Percentiles rank a stretch among this genome's conserved stretches.
Evolutionary conservation across 2,888 invertebrate genomes (phyloP).

Genomic region (Anarsia innoxiella): DNA sequence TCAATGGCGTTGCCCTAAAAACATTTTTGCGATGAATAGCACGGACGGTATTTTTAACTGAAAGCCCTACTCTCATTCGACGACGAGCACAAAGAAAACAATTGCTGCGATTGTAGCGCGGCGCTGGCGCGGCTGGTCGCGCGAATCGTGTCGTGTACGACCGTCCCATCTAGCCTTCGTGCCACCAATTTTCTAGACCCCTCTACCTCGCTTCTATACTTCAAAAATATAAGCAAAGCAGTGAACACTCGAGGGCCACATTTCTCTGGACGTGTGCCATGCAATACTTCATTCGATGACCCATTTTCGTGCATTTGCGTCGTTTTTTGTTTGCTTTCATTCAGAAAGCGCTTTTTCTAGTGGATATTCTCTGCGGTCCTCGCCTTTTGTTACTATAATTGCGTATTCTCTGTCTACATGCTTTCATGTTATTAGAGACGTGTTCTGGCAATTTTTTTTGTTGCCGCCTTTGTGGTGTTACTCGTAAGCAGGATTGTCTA

Average conservation of each 20-base stretch:
- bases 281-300: slow-evolving; percentile 46
- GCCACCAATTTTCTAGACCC: slow-evolving; percentile 21
- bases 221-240: slow-evolving; percentile 14
- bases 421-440: slow-evolving; percentile 18
- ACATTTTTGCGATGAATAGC: slow-evolving; percentile 5
- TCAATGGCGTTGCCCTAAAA: background rate
- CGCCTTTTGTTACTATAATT: slow-evolving; percentile 38
- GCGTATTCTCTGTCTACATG: slow-evolving; percentile 25
- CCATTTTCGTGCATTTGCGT: slow-evolving; percentile 46
- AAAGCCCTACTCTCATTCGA: slow-evolving; percentile 22
- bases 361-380: slow-evolving; percentile 26
- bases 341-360: slow-evolving; percentile 35
- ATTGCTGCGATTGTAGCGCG: slow-evolving; percentile 28
- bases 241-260: slow-evolving; percentile 25
- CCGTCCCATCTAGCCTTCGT: slow-evolving; percentile 21
- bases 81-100: slow-evolving; percentile 33
- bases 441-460: slow-evolving; percentile 7
- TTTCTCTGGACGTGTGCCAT: slow-evolving; percentile 29
- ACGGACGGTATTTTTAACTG: slow-evolving; percentile 18
- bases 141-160: slow-evolving; percentile 35
- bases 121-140: slow-evolving; percentile 23
- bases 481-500: too few relatives aligned
- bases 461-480: background rate
- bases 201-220: slow-evolving; percentile 14
- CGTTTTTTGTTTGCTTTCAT: slow-evolving; percentile 42